Conservation (phyloP, 1,140 invertebrate genomes). For the Zophobas morio region DNA sequence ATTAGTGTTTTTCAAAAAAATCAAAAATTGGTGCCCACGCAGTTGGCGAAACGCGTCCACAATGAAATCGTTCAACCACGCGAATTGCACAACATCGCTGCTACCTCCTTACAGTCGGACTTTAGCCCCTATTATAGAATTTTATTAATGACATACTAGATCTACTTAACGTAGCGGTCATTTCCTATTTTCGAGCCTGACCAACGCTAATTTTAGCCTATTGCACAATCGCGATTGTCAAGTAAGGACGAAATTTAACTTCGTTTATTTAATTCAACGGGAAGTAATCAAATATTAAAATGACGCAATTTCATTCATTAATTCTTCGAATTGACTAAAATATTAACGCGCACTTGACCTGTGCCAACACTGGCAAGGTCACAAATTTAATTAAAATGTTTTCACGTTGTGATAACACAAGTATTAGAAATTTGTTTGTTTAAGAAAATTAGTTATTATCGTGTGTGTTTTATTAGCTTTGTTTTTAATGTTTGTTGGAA, state of each 20-base stretch:
- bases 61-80: not conserved
- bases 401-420: constrained; percentile 9
- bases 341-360: constrained; percentile 4
- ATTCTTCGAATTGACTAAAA: not conserved
- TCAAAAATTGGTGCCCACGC: not conserved
- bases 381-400: constrained; percentile 27
- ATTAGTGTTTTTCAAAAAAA: not conserved
- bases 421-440: not conserved
- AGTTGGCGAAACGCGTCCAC: not conserved
- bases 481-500: not conserved
- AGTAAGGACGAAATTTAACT: not conserved
- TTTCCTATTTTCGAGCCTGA: not conserved
- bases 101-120: too few relatives aligned
- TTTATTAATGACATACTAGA: too few relatives aligned
- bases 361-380: constrained; percentile 20
- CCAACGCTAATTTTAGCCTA: not conserved
- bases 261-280: not conserved
- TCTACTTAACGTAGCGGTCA: too few relatives aligned
- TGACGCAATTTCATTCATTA: constrained; percentile 25
- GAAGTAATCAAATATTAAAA: constrained; percentile 7
- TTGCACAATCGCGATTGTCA: not conserved
- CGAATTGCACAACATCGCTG: too few relatives aligned
- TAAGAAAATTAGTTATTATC: not conserved
- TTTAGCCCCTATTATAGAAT: too few relatives aligned
- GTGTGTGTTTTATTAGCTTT: not conserved